Conservation (phyloP, 2,113 vertebrate genomes). For the Phylloscopus trochilus region DNA sequence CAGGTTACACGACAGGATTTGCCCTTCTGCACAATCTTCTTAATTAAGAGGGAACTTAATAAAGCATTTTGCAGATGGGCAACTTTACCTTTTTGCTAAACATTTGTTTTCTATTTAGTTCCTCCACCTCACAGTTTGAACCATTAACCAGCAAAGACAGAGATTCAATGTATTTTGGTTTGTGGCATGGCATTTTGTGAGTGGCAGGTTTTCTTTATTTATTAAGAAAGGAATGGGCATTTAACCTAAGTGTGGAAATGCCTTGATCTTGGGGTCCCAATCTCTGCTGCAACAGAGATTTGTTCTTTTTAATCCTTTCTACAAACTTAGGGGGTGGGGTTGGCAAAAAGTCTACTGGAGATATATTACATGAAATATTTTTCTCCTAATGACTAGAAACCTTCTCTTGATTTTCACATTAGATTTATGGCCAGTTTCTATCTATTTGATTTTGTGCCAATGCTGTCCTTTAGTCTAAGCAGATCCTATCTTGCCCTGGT, state of each 20-base stretch:
- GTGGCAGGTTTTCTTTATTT: background rate
- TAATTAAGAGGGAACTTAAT: background rate
- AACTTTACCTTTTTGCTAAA: background rate
- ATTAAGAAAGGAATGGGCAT: background rate
- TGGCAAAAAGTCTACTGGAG: background rate
- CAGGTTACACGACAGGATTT: background rate
- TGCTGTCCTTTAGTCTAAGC: background rate
- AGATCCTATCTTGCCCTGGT: background rate
- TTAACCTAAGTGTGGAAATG: background rate
- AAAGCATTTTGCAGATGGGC: background rate
- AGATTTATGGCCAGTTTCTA: background rate
- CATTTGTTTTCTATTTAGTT: background rate
- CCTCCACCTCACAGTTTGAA: background rate
- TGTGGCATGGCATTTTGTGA: background rate
- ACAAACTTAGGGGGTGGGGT: background rate
- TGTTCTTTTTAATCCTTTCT: background rate
- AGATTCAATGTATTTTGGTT: background rate
- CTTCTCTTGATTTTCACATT: background rate
- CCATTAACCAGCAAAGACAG: background rate
- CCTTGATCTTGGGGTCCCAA: background rate
- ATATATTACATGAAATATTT: background rate
- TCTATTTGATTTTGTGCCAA: background rate
- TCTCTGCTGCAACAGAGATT: background rate
- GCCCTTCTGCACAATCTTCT: background rate
- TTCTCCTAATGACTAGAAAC: background rate